Evolutionary conservation across 2,797 vertebrate species (phyloP), one percentile per base, ranked within the genome.

Genomic region (Tangara arthus): DNA sequence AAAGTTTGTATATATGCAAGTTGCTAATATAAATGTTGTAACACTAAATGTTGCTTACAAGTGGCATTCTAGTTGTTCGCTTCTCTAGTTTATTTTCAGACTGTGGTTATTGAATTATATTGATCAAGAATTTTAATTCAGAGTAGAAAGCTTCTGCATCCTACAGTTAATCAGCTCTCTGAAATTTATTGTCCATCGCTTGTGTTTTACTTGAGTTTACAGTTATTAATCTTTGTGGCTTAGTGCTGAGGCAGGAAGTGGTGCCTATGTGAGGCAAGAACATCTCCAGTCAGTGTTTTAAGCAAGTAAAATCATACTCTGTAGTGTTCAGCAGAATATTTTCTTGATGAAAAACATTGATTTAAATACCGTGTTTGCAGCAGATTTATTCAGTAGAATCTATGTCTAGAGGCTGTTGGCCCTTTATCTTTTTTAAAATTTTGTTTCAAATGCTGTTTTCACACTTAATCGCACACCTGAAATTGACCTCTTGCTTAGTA

Each of bases 171-270:
- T 82, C 90, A 88, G n/a, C 19, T 91, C 34, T 63, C 59, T 64
- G 34, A 86, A 72, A 94, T 88, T 41, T 91, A 68, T 59, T 77
- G 59, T 60, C 37, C 53, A 11, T 79, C 92, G 46, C 24, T 88
- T 7, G 9, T 77, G 39, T 86, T 82, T 91, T 89, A 49, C 59
- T 79, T 87, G 75, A 4, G 1, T 90, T 90, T 82, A 32, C 49
- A 66, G 79, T 70, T 55, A 60, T 93, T 95, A 82, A 78, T 95
- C 77, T 85, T 66, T 88, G 82, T 90, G 85, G 81, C 35, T 90
- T 78, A 75, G 57, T 50, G 47, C 83, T 90, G 70, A 78, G 53
- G 82, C 52, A 93, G 92, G 80, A 95, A 89, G 81, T 81, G 92
- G 90, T 82, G 59, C 18, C 60, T 90, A 9, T 44, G n/a, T 57